Evolutionary conservation across 2,888 invertebrate species (phyloP).

Genomic region (Papilio gigon): DNA sequence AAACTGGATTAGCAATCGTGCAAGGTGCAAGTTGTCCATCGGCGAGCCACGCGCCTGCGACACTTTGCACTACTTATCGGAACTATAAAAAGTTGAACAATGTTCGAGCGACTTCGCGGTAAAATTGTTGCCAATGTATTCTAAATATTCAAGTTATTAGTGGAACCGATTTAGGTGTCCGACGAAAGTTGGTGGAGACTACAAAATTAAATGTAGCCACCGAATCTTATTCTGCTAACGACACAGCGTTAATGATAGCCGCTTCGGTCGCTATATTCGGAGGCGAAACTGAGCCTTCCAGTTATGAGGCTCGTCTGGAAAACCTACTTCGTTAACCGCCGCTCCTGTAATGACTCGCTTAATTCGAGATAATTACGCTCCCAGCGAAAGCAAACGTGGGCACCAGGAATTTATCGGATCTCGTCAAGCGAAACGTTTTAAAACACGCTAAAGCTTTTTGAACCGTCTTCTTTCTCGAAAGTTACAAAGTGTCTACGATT

Average conservation of each 20-base stretch:
- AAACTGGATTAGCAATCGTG: conserved; percentile 64
- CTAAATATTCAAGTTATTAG: conserved; percentile 13
- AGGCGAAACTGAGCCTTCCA: conserved; percentile 75
- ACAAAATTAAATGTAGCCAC: conserved; percentile 62
- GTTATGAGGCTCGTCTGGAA: conserved; percentile 63
- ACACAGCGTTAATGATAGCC: conserved; percentile 66
- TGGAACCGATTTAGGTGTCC: conserved; percentile 53
- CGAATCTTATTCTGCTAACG: conserved; percentile 62
- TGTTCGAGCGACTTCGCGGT: conserved; percentile 38
- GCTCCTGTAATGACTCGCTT: conserved; percentile 74
- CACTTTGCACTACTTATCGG: conserved; percentile 50
- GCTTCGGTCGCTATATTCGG: conserved; percentile 57
- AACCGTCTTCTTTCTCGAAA: conserved; percentile 57
- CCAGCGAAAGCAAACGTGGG: conserved; percentile 68
- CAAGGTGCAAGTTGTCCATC: conserved; percentile 66
- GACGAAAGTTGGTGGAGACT: conserved; percentile 51
- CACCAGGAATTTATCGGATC: conserved; percentile 67
- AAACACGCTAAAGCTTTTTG: conserved; percentile 44
- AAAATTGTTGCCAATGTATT: conserved; percentile 30
- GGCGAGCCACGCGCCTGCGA: conserved; percentile 58
- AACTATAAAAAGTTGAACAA: conserved; percentile 51
- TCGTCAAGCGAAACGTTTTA: conserved; percentile 46
- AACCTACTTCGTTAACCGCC: conserved; percentile 69
- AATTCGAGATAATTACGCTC: conserved; percentile 78
- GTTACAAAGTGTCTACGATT: conserved; percentile 59